phyloP scores from a whole-genome alignment of 2,888 invertebrate species.

The Oasisia sp. region DNA sequence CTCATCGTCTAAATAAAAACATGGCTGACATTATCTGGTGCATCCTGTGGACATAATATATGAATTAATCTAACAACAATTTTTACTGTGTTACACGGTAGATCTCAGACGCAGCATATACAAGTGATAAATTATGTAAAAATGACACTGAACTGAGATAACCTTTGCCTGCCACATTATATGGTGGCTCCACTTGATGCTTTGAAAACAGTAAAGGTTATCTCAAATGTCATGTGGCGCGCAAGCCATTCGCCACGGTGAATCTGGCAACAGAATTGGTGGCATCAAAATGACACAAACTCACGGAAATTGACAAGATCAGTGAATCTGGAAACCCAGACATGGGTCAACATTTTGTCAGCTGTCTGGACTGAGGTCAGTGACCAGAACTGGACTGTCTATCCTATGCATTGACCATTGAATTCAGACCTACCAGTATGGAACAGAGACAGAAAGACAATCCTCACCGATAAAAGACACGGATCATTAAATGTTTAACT shows the following conservation, averaged over 20 bases:
- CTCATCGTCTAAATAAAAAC: neutral
- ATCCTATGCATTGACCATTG: neutral
- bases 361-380: neutral
- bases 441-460: no score
- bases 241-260: neutral
- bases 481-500: no score
- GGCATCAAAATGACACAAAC: neutral
- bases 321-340: neutral
- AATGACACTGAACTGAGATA: neutral
- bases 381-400: neutral
- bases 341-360: neutral
- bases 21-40: neutral
- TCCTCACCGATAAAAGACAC: no score
- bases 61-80: neutral
- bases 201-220: neutral
- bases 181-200: neutral
- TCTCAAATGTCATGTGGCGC: neutral
- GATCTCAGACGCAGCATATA: neutral
- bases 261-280: neutral
- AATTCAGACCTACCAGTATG: neutral
- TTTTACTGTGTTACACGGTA: neutral
- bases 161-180: neutral
- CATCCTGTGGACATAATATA: neutral
- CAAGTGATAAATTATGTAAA: neutral
- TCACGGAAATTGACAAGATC: neutral